Conservation (phyloP, 2,888 invertebrate species). For the Philereme transversata region DNA sequence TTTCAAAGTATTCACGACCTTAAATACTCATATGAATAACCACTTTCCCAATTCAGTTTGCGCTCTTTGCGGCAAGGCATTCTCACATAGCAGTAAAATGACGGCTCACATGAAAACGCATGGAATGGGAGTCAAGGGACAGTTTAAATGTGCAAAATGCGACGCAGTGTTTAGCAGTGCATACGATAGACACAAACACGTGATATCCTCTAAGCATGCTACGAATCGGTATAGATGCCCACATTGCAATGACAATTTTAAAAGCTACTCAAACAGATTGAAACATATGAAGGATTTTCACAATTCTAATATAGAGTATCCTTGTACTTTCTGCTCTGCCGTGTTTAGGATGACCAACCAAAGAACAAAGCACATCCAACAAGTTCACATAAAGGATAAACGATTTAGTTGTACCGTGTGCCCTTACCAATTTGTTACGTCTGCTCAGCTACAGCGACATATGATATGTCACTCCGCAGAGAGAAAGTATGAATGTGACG, state of each 20-base stretch:
- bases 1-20: slow-evolving; percentile 64
- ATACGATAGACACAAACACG: slow-evolving; percentile 58
- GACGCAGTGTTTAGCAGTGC: slow-evolving; percentile 54
- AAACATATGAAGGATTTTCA: slow-evolving; percentile 62
- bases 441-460: slow-evolving; percentile 60
- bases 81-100: slow-evolving; percentile 29
- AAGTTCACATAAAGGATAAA: slow-evolving; percentile 65
- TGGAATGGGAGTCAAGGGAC: slow-evolving; percentile 18
- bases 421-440: slow-evolving; percentile 59
- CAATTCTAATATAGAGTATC: slow-evolving; percentile 62
- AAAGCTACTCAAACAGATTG: slow-evolving; percentile 59
- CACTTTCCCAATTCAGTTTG: slow-evolving; percentile 75
- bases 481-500: slow-evolving; percentile 48
- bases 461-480: slow-evolving; percentile 64
- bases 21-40: slow-evolving; percentile 69
- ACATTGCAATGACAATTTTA: slow-evolving; percentile 65
- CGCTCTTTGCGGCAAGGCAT: slow-evolving; percentile 68
- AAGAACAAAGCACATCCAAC: slow-evolving; percentile 64
- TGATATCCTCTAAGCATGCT: slow-evolving; percentile 51
- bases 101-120: slow-evolving; percentile 27
- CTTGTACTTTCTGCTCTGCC: slow-evolving; percentile 65
- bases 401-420: slow-evolving; percentile 61
- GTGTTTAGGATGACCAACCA: slow-evolving; percentile 61
- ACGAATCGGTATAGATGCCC: slow-evolving; percentile 46
- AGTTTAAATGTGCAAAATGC: slow-evolving; percentile 65